Conservation (phyloP, 2,113 vertebrate genomes). For the Struthidea cinerea region DNA sequence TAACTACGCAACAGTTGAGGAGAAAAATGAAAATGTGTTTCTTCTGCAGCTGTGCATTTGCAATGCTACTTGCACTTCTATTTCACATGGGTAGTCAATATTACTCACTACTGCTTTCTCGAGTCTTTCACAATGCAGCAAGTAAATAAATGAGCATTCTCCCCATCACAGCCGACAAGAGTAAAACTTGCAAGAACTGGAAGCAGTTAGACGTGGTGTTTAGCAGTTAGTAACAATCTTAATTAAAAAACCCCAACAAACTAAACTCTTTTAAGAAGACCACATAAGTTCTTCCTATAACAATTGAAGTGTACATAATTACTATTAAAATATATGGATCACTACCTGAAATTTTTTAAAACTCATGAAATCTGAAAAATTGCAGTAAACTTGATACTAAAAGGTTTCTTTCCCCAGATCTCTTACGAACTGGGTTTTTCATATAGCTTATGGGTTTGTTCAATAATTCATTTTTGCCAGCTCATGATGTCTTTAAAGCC, state of each 20-base stretch:
- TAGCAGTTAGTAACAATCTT: neutral
- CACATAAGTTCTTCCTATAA: neutral
- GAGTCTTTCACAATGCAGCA: neutral
- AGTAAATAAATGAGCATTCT: neutral
- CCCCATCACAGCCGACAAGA: neutral
- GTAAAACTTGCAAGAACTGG: neutral
- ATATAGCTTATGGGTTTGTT: neutral
- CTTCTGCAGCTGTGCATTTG: neutral
- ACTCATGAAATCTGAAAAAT: neutral
- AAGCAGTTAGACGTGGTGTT: neutral
- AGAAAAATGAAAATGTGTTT: neutral
- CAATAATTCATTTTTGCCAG: neutral
- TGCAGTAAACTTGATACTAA: neutral
- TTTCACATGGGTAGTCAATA: neutral
- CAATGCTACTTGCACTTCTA: neutral
- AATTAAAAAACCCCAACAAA: neutral
- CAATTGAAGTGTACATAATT: neutral
- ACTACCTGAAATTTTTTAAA: neutral
- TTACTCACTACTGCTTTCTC: neutral
- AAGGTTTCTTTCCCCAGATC: neutral
- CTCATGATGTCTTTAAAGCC: neutral
- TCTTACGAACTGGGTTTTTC: neutral
- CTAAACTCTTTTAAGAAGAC: neutral
- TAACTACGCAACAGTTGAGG: neutral
- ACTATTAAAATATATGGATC: neutral